phyloP scores from a whole-genome alignment of 2,797 vertebrate species.

The Anabacerthia variegaticeps region DNA sequence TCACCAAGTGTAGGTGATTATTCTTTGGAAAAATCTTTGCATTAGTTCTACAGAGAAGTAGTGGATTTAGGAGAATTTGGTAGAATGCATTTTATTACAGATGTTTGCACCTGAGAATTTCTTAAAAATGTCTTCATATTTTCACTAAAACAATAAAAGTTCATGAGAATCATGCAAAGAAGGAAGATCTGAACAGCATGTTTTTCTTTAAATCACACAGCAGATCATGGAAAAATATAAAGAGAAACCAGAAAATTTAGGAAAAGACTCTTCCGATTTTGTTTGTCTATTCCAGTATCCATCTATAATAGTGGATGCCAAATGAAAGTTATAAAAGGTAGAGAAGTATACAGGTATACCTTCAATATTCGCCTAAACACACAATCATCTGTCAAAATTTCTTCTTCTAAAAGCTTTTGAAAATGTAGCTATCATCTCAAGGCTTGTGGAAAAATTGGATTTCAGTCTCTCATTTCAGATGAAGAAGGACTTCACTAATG shows the following conservation, averaged over 20 bases:
- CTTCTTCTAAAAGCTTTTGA: not conserved
- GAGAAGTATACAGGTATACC: not conserved
- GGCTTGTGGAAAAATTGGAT: not conserved
- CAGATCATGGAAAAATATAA: not conserved
- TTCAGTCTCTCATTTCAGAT: not conserved
- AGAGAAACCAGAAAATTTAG: not conserved
- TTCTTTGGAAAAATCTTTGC: not conserved
- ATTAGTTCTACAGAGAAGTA: not conserved
- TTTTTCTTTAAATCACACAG: not conserved
- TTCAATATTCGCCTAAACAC: not conserved
- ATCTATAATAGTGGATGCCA: not conserved
- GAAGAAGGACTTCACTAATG: not conserved
- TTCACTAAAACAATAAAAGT: not conserved
- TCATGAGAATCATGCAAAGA: not conserved
- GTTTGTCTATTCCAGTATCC: not conserved
- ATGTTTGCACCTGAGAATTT: not conserved
- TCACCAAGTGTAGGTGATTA: not conserved
- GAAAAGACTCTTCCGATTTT: not conserved
- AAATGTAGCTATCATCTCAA: not conserved
- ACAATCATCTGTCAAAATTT: not conserved
- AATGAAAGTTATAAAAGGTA: not conserved
- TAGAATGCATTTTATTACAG: not conserved
- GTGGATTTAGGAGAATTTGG: not conserved
- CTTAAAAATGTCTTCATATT: not conserved
- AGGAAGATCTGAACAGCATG: not conserved